These are phyloP conservation scores for Melanostoma scalare DNA, from an alignment of 2,888 invertebrate genomes.

Conservation along the genomic window DNA sequence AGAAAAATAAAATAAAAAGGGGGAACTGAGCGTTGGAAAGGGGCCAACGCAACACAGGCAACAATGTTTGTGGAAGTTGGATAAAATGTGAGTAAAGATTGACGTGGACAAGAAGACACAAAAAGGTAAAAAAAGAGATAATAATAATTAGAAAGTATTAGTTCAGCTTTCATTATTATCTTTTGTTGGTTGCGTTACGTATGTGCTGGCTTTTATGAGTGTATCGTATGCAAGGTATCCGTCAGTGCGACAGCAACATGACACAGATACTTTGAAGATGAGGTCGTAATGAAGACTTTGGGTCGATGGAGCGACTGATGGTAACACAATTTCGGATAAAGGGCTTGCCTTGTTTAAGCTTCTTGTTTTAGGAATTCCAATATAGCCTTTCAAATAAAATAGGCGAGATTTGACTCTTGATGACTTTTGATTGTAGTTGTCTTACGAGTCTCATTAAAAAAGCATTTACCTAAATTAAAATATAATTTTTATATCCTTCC, in stretches of 20 bases:
- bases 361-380: too few species aligned
- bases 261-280: constrained; percentile 26
- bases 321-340: too few species aligned
- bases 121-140: constrained; percentile 37
- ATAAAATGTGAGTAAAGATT: constrained; percentile 25
- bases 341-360: too few species aligned
- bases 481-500: background rate
- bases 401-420: background rate
- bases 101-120: constrained; percentile 30
- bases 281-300: constrained; percentile 19
- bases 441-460: constrained; percentile 8
- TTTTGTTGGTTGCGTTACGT: constrained; percentile 39
- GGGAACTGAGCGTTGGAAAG: constrained; percentile 23
- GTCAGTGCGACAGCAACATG: constrained; percentile 23
- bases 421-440: constrained; percentile 23
- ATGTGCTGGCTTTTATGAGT: constrained; percentile 20
- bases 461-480: background rate
- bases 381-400: too few species aligned
- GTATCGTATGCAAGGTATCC: constrained; percentile 18
- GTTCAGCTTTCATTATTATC: constrained; percentile 60
- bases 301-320: too few species aligned
- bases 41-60: constrained; percentile 32
- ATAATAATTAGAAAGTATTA: constrained; percentile 70
- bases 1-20: constrained; percentile 30
- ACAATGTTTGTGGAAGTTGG: constrained; percentile 39